Base-by-base conservation (phyloP, 2,113 vertebrate species). In the Anser cygnoides region DNA sequence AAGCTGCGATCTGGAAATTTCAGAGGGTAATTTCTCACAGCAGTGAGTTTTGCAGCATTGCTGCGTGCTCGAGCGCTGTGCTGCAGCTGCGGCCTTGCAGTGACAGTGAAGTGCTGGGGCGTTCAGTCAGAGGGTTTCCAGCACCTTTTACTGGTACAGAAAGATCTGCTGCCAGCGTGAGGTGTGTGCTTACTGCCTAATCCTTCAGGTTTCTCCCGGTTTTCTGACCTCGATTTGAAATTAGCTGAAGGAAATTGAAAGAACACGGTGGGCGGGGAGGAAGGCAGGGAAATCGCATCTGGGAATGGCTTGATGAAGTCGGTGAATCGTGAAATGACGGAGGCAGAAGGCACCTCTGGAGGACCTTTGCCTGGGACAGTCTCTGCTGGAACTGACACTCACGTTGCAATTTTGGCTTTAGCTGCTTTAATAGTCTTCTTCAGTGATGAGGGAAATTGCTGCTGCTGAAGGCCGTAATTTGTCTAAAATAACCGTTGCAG, bases 61-160 rank as follows among this genome's bases (percentile, higher is more conserved):
- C 80, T 89, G 61, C 1, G 3, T 86, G 80, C 84, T 92, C 2
- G 0, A 65, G 39, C 0, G 0, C 76, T 4, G 61, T 8, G 61
- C 12, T 63, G 87, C 93, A 80, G 89, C 73, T 89, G 55, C 78
- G 94, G 68, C 94, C 91, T 93, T 95, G 86, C 67, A 61, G 89
- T 83, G 79, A 62, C 74, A 65, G 50, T 49, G 33, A 43, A n/a
- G 31, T 3, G 49, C 2, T 57, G 49, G 62, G 35, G 72, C 17
- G 3, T 22, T 54, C 63, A 8, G 23, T 33, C n/a, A 28, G 50
- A 52, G 50, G 50, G 50, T 26, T 52, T 25, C 50, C 50, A 14
- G 7, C 23, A 22, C 50, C 23, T 52, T 52, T 26, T 52, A 25
- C 6, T 0, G 54, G 25, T 35, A 8, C 44, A 72, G 68, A 77